Evolutionary conservation across 2,113 vertebrate genomes (phyloP), one percentile per base, ranked within the genome.

Genomic region (Zosterops lateralis): DNA sequence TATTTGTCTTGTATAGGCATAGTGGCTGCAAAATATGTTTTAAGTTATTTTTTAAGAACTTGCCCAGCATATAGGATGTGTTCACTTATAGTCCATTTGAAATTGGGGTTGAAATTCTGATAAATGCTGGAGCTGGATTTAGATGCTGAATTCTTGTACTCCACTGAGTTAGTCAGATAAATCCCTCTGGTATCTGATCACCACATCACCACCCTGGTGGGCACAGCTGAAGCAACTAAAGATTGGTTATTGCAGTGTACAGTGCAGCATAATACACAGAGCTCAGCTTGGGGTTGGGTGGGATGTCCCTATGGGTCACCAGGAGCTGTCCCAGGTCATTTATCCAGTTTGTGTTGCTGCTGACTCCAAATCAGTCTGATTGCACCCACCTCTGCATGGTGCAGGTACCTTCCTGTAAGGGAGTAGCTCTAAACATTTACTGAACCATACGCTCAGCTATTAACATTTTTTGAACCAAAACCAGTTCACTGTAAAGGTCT

Each of bases 51-150:
- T 53, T 14, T 48, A 48, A 62, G 24, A 32, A 47, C 20, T 38
- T 70, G 9, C 38, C n/a, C 20, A 32, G 2, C 3, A 0, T 57
- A 15, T 5, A 29, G 15, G 5, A 24, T 40, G 2, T 56, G 38
- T 42, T 79, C 8, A 9, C 10, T 21, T 60, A 14, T 3, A n/a
- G 31, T 54, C 14, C 34, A 15, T 45, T 36, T 70, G 58, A 64
- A 64, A 72, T 3, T 32, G 4, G 32, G 24, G 25, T 58, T 67
- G 28, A 87, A 92, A 60, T 70, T 61, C 26, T 89, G 54, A 12
- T 57, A 70, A 75, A 28, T 14, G 24, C 22, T 89, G 62, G 34
- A 58, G 17, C 25, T 28, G 20, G 10, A 5, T 66, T 70, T 91
- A 42, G 32, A 17, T 90, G 42, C 36, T 40, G 31, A 44, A 42